Base-by-base conservation (phyloP, 2,888 invertebrate species). In the Melanostoma scalare region DNA sequence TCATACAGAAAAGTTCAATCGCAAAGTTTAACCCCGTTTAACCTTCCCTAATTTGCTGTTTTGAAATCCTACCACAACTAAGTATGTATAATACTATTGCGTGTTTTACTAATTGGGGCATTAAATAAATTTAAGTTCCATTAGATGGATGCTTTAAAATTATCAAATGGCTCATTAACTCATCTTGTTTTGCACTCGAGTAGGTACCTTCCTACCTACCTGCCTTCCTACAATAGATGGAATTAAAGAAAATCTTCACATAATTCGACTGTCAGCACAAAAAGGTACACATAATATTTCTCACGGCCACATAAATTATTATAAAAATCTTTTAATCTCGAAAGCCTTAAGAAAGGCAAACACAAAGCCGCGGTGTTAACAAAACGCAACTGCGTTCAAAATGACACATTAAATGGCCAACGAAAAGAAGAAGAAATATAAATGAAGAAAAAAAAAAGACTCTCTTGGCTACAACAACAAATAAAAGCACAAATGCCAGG, bases 221-320 rank as follows among this genome's bases (percentile, higher is more conserved):
- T 35, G 30, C 20, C 20, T 20, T 20, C 20, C 20, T 55, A 63
- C 44, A 68, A 74, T 52, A 69, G 77, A 72, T 50, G 36, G 40
- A 10, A 58, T 50, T 71, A 33, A 76, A 48, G 48, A 46, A 67
- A 50, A 71, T 72, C 73, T 73, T 69, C 68, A 68, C 68, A 44
- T 72, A 82, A 82, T 82, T 78, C 78, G 52, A 63, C 73, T 82
- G 82, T 73, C 82, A 82, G 73, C 82, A 48, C 30, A 58, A 31
- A 38, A 30, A 36, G 30, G 50, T 71, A 74, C 69, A 74, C 69
- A 78, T 60, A 84, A 84, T 53, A 53, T 65, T 84, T 67, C 60
- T 61, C 63, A 63, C 60, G 48, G 65, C 5, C 65, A 36, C 61
- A 79, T 75, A 84, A 55, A 79, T 71, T 56, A 73, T 63, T 63